Percentiles rank a stretch among this genome's conserved stretches.
phyloP scores from a whole-genome alignment of 1,140 invertebrate species.

The Ephestia elutella region DNA sequence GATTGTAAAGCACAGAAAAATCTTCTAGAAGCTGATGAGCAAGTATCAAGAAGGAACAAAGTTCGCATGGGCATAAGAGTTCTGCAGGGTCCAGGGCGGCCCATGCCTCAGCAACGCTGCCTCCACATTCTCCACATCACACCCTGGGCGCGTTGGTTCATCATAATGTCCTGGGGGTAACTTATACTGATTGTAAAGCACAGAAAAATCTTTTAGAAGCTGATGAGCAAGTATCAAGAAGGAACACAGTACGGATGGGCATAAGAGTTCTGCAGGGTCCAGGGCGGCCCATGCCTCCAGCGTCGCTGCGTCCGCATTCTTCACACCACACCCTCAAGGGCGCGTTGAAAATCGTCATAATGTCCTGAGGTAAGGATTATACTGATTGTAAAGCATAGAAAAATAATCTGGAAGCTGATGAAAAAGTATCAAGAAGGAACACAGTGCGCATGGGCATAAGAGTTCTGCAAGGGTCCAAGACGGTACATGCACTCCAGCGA shows the following conservation, averaged over 20 bases:
- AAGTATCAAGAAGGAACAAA: conserved; percentile 82
- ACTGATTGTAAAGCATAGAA: too few relatives aligned
- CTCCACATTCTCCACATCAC: conserved; percentile 44
- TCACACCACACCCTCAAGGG: conserved; percentile 42
- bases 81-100: conserved; percentile 74
- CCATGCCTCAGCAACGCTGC: conserved; percentile 25
- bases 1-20: too few relatives aligned
- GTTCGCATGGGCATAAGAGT: conserved; percentile 88
- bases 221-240: too few relatives aligned
- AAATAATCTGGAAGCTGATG: too few relatives aligned
- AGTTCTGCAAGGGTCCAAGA: conserved; percentile 64
- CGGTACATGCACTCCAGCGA: conserved; percentile 19
- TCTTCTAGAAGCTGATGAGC: background rate
- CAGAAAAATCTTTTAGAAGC: too few relatives aligned
- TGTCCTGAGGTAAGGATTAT: background rate
- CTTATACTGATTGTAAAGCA: too few relatives aligned
- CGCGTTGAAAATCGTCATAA: conserved; percentile 28
- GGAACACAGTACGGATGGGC: too few relatives aligned
- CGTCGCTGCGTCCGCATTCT: conserved; percentile 42
- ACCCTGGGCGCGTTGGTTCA: too few relatives aligned
- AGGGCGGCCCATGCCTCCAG: conserved; percentile 42
- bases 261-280: too few relatives aligned
- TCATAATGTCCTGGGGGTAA: too few relatives aligned
- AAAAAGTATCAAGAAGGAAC: conserved; percentile 81
- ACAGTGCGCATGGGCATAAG: conserved; percentile 91